phyloP scores from a whole-genome alignment of 2,113 vertebrate genomes.

The Oenanthe melanoleuca region DNA sequence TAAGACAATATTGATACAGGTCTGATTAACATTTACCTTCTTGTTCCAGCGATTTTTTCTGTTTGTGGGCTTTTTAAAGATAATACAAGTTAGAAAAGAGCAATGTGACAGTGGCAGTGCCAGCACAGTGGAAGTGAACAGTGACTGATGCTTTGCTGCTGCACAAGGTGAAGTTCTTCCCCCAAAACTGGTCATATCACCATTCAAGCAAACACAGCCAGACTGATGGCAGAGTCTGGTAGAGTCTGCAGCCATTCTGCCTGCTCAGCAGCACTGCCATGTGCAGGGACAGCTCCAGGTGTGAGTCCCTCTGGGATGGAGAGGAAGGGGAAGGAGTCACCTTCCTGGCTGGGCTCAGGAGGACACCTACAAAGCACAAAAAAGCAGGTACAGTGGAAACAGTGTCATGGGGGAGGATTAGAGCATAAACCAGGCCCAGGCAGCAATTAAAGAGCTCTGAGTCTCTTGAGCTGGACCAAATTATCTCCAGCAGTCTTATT shows the following conservation, averaged over 20 bases:
- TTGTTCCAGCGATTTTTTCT: not conserved
- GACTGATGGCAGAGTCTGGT: not conserved
- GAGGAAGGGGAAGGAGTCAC: not conserved
- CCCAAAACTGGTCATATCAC: not conserved
- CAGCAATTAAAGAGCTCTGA: not conserved
- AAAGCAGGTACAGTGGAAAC: not conserved
- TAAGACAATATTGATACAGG: not conserved
- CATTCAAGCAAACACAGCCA: not conserved
- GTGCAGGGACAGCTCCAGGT: not conserved
- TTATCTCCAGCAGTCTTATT: not conserved
- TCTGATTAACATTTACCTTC: not conserved
- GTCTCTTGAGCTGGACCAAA: not conserved
- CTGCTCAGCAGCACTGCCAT: not conserved
- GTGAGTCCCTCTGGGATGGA: not conserved
- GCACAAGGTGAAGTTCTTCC: not conserved
- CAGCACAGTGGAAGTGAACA: not conserved
- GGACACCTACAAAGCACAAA: not conserved
- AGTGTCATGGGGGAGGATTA: not conserved
- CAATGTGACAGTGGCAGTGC: not conserved
- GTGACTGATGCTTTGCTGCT: not conserved
- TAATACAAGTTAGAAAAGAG: not conserved
- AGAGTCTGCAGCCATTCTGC: not conserved
- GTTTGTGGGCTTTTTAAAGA: not conserved
- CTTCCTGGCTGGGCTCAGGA: not conserved
- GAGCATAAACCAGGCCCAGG: not conserved